Evolutionary conservation across 1,140 invertebrate genomes (phyloP), one percentile per base, ranked within the genome.

Genomic region (Periplaneta americana): DNA sequence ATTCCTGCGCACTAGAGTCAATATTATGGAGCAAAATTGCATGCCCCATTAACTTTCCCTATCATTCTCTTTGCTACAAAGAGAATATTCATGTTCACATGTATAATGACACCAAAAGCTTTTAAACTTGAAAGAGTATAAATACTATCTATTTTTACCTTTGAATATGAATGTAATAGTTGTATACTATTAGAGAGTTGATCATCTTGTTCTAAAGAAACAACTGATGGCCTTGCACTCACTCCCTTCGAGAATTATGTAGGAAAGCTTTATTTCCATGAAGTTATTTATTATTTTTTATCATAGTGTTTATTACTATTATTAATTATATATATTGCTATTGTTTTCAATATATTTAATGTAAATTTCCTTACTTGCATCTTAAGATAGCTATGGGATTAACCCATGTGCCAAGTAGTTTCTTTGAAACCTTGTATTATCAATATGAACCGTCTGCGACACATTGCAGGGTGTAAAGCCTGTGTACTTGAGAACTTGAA

Each of bases 121-220:
- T 31, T 34, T 36, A 48, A 76, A 28, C 39, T 28, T 34, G 74
- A 32, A 77, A 66, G 34, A 37, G 36, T 81, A 81, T 66, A 81
- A 28, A 81, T 77, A 48, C 75, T 81, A 36, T 81, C 74, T 76
- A 81, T 81, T 75, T 81, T 75, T 76, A 81, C 74, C 80, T 77
- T 81, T 76, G 34, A 80, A 32, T 48, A 37, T 57, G 57, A 13
- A 77, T 77, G 35, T 77, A 77, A 4, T 77, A 34, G 6, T 34
- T 77, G 75, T 33, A 33, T 77, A 77, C 75, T 34, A 34, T 33
- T 34, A 77, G 32, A 34, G 34, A 34, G 15, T 77, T 6, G 33
- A 77, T 48, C 28, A 31, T 48, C 79, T 32, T 80, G 79, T 80
- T 57, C 35, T 79, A 57, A 37, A 32, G 18, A 48, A 39, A 48